Evolutionary conservation across 2,888 invertebrate genomes (phyloP), one percentile per base, ranked within the genome.

Genomic region (Ischnus inquisitorius): DNA sequence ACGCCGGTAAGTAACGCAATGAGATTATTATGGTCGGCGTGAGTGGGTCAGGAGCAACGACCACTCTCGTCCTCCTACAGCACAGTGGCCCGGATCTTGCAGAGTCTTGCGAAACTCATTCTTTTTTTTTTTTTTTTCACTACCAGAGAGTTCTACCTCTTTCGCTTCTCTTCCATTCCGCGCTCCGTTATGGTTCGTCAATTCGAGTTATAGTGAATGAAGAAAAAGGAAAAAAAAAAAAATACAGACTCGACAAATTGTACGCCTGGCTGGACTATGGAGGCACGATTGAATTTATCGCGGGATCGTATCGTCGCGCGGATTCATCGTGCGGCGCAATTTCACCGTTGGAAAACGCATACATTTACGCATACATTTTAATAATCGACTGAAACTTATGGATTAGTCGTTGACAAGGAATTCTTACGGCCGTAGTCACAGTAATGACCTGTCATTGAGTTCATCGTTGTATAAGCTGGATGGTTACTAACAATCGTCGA

Each of bases 21-120:
- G 41, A 16, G 22, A 76, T 41, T 67, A 19, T 43, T 62, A 10
- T 54, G 22, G 60, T n/a, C 14, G 28, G 25, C 43, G 25, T 25
- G 34, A 51, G 64, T 75, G 51, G 75, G 75, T 39, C 64, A 75
- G 64, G 46, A 64, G 75, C 64, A 75, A 64, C 34, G 75, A 75
- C 62, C 74, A 74, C 48, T 64, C 64, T 64, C 39, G 64, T 48
- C 46, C 48, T 62, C 48, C 51, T 34, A 34, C 28, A 51, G 64
- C 19, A n/a, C 6, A 67, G 14, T 64, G 28, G 64, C 64, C 48
- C 39, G 64, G 64, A 75, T 75, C 48, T 64, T 5, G n/a, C 12
- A 19, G 39, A 75, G 28, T 19, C 25, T 72, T 60, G 60, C 46
- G 46, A 67, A 72, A 46, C 74, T 46, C 16, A 64, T 39, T 34